Evolutionary conservation across 2,113 vertebrate species (phyloP), one percentile per base, ranked within the genome.

Genomic region (Mohoua ochrocephala): DNA sequence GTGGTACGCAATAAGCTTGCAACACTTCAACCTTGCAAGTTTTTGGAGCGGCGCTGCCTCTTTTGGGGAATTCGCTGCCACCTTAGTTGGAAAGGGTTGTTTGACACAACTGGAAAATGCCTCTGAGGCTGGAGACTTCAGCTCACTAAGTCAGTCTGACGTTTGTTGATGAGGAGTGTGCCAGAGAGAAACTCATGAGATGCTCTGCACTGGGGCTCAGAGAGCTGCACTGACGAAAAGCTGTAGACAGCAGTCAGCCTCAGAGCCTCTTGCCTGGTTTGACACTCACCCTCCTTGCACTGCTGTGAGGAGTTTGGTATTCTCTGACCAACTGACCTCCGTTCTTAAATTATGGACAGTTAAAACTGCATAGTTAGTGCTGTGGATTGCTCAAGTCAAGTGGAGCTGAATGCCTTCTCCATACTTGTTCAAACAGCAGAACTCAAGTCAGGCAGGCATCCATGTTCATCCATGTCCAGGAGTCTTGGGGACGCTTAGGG

Each of bases 11-110:
- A 2, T n/a, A 59, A 41, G 12, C 8, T 70, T 33, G 24, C 28
- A 79, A 39, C 65, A 9, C 39, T 41, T 64, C 18, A 17, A 24
- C 15, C 37, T 30, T 33, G 33, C 30, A 65, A 26, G 17, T 2
- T 54, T 75, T 64, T 64, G n/a, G 65, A 71, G 37, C 7, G 3
- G 15, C 0, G 1, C 16, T 3, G 1, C 19, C 41, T 70, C 13
- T 50, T 61, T 19, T 35, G 68, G 75, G 52, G 65, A 87, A 67
- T 63, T 92, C 0, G 0, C 47, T 71, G 52, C 22, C 2, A 2
- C n/a, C 8, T 59, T 5, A 20, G 23, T 31, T 52, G 28, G 45
- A 57, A 74, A 81, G 19, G 12, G 28, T 54, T 69, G 10, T 79
- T 76, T 59, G 42, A 18, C 21, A 61, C n/a, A 35, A 20, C 31